Evolutionary conservation across 2,797 vertebrate genomes (phyloP).

Genomic region (Manis javanica): DNA sequence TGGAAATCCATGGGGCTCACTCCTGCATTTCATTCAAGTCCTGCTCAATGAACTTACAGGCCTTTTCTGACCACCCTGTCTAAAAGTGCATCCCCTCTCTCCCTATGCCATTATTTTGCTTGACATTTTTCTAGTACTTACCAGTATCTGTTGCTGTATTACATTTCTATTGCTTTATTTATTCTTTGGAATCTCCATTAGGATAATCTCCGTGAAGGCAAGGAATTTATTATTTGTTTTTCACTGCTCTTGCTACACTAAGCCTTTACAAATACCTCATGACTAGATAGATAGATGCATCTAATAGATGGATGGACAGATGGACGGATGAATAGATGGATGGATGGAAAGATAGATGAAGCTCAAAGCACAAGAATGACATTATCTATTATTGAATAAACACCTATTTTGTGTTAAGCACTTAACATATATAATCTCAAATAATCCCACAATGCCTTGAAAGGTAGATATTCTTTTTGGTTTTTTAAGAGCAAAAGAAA

Average conservation of each 20-base stretch:
- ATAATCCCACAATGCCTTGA: not conserved
- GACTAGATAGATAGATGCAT: not conserved
- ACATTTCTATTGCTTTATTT: not conserved
- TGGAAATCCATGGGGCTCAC: accelerated
- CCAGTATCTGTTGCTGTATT: not conserved
- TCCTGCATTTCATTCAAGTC: not conserved
- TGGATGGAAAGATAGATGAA: not conserved
- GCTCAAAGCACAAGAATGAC: not conserved
- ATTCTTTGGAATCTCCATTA: not conserved
- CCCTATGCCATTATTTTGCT: not conserved
- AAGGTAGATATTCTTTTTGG: not conserved
- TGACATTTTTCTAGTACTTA: not conserved
- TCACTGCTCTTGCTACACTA: not conserved
- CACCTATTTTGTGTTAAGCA: not conserved
- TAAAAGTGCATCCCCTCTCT: not conserved
- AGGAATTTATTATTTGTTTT: not conserved
- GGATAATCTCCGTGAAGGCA: not conserved
- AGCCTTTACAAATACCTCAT: not conserved
- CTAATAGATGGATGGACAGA: not conserved
- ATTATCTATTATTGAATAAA: not conserved
- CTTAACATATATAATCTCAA: not conserved
- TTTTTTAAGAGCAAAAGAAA: constrained; percentile 6
- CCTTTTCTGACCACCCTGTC: not conserved
- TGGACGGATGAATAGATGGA: not conserved
- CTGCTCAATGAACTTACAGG: not conserved